Conservation (phyloP, 1,140 invertebrate species). For the Thaumatotibia leucotreta region DNA sequence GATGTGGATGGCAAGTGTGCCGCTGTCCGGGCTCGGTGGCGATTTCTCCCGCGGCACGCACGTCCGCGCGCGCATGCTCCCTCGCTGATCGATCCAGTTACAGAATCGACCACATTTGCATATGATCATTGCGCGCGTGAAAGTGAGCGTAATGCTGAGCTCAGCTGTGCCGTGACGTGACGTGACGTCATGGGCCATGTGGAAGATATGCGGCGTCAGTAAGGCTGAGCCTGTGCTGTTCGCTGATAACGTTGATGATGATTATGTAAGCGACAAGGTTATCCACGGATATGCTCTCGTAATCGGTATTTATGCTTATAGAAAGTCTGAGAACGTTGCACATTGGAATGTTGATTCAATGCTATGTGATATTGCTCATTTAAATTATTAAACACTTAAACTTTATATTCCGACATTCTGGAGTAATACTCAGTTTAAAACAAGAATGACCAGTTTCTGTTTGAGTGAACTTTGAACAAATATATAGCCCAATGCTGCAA, state of each 20-base stretch:
- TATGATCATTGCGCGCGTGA: slow-evolving; percentile 51
- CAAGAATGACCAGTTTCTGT: no score
- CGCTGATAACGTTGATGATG: slow-evolving; percentile 50
- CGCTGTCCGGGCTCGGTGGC: slow-evolving; percentile 32
- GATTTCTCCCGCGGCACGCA: slow-evolving; percentile 72
- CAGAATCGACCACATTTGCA: slow-evolving; percentile 50
- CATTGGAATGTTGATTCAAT: background rate
- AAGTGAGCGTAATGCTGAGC: slow-evolving; percentile 54
- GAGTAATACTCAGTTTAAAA: no score
- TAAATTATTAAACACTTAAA: background rate
- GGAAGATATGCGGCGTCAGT: slow-evolving; percentile 70
- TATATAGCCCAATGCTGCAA: no score
- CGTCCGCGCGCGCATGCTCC: slow-evolving; percentile 45
- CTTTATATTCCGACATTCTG: no score
- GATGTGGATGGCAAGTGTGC: slow-evolving; percentile 61
- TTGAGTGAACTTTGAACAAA: no score
- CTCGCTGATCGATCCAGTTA: slow-evolving; percentile 52
- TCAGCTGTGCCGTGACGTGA: slow-evolving; percentile 59
- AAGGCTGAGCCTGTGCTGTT: slow-evolving; percentile 61
- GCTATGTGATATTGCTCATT: background rate
- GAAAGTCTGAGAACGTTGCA: background rate
- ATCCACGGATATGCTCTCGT: background rate
- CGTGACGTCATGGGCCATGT: slow-evolving; percentile 69
- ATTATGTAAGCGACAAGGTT: slow-evolving; percentile 53
- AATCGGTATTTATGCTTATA: background rate